Evolutionary conservation across 2,797 vertebrate genomes (phyloP).

Genomic region (Oreochromis grahami): DNA sequence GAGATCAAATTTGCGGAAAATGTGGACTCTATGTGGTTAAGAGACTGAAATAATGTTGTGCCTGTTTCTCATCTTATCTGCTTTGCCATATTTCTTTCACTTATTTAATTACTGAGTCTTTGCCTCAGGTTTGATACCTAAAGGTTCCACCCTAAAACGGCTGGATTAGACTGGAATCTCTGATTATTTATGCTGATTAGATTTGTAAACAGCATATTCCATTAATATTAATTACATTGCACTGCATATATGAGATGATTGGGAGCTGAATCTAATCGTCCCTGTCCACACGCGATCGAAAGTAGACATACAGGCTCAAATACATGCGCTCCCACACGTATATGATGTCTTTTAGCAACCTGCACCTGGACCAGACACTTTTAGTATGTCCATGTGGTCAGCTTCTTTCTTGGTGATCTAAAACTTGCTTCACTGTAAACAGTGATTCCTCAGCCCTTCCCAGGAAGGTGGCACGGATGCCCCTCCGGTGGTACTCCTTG

Average conservation of each 20-base stretch:
- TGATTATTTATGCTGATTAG: not conserved
- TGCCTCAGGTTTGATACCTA: not conserved
- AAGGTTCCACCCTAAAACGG: not conserved
- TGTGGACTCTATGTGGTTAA: too few relatives aligned
- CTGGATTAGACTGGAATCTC: not conserved
- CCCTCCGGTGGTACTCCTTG: too few relatives aligned
- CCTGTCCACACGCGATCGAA: fast-evolving
- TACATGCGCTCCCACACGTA: not conserved
- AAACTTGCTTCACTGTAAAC: not conserved
- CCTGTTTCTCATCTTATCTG: too few relatives aligned
- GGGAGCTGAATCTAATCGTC: not conserved
- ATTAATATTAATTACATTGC: not conserved
- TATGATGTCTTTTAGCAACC: not conserved
- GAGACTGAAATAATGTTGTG: too few relatives aligned
- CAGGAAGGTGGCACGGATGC: too few relatives aligned
- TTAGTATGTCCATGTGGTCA: not conserved
- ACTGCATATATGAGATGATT: not conserved
- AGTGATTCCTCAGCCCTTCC: too few relatives aligned
- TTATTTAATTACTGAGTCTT: not conserved
- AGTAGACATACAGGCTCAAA: not conserved
- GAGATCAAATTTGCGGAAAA: too few relatives aligned
- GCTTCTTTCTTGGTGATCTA: not conserved
- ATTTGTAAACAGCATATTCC: not conserved
- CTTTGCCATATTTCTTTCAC: not conserved
- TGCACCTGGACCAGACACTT: too few relatives aligned